Evolutionary conservation across 2,113 vertebrate genomes (phyloP), one percentile per base, ranked within the genome.

Genomic region (Salvelinus alpinus): DNA sequence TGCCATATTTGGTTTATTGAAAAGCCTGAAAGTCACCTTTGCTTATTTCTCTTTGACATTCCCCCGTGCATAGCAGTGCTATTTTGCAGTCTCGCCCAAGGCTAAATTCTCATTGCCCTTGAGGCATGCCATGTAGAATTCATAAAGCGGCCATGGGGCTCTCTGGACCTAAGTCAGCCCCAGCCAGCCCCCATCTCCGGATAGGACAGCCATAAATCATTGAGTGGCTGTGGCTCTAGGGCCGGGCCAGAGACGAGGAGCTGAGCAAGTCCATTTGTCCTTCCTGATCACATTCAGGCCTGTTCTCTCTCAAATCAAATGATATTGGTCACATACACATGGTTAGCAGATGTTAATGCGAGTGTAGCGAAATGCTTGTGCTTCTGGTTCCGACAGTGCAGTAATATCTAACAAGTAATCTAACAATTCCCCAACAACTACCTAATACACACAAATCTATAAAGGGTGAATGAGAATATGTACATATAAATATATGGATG

Each of bases 191-290:
- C 80, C 66, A 75, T 71, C 78, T 85, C 77, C 71, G 68, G 77
- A 79, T 66, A 81, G 69, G 25, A 65, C 78, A 82, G 75, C 77
- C 64, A 81, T 84, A 86, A 81, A 84, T 80, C 77, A 84, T 78
- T 70, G 57, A 60, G n/a, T 1, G 25, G 84, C 82, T 83, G 13
- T 18, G 51, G 3, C 76, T 82, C 76, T 62, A 18, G 64, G 73
- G 83, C 48, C 62, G 3, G 51, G 16, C 51, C 51, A 18, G 51
- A 18, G 14, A 54, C 64, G 24, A 76, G 9, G 44, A 62, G 44
- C 44, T 14, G 16, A 34, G 78, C 72, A 14, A 18, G 51, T 14
- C 51, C 51, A 62, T 62, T 8, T 62, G 59, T 59, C 73, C n/a
- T 76, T 72, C 22, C 7, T 20, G 70, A 4, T 31, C 8, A 12